Conservation (phyloP, 2,888 invertebrate species). For the Toxonevra muliebris region DNA sequence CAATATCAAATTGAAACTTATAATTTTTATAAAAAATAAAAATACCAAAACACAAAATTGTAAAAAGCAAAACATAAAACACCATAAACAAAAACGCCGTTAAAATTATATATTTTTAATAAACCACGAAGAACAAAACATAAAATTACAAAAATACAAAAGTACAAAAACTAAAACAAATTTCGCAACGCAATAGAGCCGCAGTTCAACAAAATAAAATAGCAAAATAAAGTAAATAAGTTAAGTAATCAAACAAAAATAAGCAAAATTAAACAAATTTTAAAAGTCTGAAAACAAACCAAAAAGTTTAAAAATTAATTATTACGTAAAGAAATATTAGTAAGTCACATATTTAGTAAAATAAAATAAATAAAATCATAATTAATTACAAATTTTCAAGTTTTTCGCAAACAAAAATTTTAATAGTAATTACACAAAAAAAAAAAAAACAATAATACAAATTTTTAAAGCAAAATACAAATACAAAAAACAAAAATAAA, state of each 20-base stretch:
- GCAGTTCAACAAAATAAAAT: slow-evolving; percentile 39
- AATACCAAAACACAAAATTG: slow-evolving; percentile 28
- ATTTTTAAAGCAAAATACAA: slow-evolving; percentile 39
- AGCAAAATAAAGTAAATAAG: slow-evolving; percentile 25
- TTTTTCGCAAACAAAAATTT: slow-evolving; percentile 34
- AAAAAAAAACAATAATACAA: slow-evolving; percentile 40
- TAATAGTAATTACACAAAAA: slow-evolving; percentile 37
- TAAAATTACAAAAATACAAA: slow-evolving; percentile 54
- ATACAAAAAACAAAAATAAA: slow-evolving; percentile 28
- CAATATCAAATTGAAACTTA: slow-evolving; percentile 45
- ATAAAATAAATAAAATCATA: slow-evolving; percentile 21
- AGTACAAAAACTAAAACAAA: slow-evolving; percentile 50
- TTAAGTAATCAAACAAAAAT: slow-evolving; percentile 33
- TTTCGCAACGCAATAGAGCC: slow-evolving; percentile 44
- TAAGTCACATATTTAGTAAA: background rate
- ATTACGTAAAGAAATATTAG: slow-evolving; percentile 1
- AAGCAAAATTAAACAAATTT: slow-evolving; percentile 42
- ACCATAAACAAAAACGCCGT: slow-evolving; percentile 53
- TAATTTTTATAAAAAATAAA: slow-evolving; percentile 38
- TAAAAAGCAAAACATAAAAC: slow-evolving; percentile 41
- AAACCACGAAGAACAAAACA: slow-evolving; percentile 22
- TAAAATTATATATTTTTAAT: slow-evolving; percentile 41
- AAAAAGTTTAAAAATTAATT: slow-evolving; percentile 40
- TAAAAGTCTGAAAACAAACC: slow-evolving; percentile 36
- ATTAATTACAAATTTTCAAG: slow-evolving; percentile 34